Evolutionary conservation across 2,797 vertebrate species (phyloP).

Genomic region (Geotria australis): DNA sequence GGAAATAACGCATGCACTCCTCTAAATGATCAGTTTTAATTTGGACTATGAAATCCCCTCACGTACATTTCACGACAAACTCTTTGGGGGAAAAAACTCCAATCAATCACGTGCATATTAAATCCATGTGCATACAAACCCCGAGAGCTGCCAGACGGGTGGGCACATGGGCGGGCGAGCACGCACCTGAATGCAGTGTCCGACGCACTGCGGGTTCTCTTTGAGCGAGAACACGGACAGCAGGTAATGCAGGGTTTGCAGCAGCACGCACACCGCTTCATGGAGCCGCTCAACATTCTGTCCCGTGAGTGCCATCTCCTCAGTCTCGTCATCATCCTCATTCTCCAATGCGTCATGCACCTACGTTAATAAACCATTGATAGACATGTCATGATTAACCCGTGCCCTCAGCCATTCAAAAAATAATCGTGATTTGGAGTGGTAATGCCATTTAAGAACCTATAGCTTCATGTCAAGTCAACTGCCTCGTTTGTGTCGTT

Average conservation of each 20-base stretch:
- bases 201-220: constrained; percentile 26
- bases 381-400: constrained; percentile 3
- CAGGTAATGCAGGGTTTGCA: constrained; percentile 38
- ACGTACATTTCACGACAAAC: too few relatives aligned
- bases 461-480: too few relatives aligned
- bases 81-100: too few relatives aligned
- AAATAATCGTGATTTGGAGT: constrained; percentile 9
- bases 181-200: constrained; percentile 30
- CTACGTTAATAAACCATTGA: too few relatives aligned
- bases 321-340: constrained; percentile 7
- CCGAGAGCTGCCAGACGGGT: too few relatives aligned
- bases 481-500: too few relatives aligned
- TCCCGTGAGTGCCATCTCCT: constrained; percentile 20
- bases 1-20: too few relatives aligned
- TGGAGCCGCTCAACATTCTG: constrained; percentile 28
- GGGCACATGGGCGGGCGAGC: too few relatives aligned
- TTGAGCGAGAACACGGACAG: constrained; percentile 35
- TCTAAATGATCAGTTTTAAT: too few relatives aligned
- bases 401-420: constrained; percentile 17
- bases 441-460: not conserved
- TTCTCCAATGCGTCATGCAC: not conserved
- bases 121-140: too few relatives aligned
- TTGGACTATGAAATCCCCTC: too few relatives aligned
- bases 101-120: too few relatives aligned
- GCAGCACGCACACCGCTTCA: constrained; percentile 19